A percentile compares a stretch with the other conserved stretches of the same genome.
Evolutionary conservation across 1,140 invertebrate species (phyloP).

Genomic region (Frieseomelitta varia): DNA sequence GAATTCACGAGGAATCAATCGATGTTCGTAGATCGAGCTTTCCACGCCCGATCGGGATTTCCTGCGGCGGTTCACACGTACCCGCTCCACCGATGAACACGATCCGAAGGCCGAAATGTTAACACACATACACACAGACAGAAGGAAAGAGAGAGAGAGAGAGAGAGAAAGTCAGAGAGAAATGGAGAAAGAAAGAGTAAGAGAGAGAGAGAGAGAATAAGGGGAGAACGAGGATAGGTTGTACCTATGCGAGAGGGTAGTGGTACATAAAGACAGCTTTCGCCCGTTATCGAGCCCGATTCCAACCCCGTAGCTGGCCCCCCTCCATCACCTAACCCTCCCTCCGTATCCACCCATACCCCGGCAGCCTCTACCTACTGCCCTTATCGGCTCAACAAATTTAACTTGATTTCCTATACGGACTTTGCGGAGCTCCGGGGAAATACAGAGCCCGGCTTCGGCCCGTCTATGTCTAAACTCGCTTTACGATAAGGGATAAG

Average conservation of each 20-base stretch:
- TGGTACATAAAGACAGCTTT: conserved; percentile 62
- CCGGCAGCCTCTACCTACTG: conserved; percentile 38
- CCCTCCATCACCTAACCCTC: conserved; percentile 32
- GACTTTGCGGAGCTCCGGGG: conserved; percentile 73
- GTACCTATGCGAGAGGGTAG: conserved; percentile 26
- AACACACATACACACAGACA: conserved; percentile 18
- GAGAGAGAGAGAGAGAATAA: neutral
- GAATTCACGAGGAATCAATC: conserved; percentile 57
- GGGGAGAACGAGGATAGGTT: neutral
- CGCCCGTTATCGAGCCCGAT: conserved; percentile 67
- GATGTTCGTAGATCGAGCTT: conserved; percentile 51
- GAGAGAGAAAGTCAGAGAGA: neutral
- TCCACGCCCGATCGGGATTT: conserved; percentile 46
- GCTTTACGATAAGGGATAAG: conserved; percentile 77
- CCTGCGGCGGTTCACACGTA: conserved; percentile 51
- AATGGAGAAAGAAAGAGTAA: neutral
- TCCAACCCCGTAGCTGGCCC: conserved; percentile 40
- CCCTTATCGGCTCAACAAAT: conserved; percentile 77
- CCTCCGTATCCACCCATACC: conserved; percentile 7
- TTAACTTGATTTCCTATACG: conserved; percentile 78
- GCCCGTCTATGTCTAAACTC: conserved; percentile 72
- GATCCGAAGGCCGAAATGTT: conserved; percentile 28
- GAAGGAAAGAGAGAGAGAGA: neutral
- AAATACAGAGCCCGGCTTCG: conserved; percentile 71
- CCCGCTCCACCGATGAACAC: conserved; percentile 12